Evolutionary conservation across 2,888 invertebrate genomes (phyloP).

Genomic region (Caenorhabditis macrosperma): DNA sequence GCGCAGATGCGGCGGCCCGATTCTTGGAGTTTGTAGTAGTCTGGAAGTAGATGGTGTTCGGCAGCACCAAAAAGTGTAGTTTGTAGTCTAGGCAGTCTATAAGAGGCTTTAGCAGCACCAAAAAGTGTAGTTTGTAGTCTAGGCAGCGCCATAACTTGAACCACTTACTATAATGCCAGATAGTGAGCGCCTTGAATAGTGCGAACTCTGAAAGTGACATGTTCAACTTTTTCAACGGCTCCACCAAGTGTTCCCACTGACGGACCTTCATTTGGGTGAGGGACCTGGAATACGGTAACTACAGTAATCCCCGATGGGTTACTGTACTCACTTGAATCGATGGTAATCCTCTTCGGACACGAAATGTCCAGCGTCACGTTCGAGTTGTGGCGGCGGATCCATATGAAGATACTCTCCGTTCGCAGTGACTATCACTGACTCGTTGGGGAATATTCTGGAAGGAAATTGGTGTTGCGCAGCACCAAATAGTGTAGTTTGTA

Average conservation of each 20-base stretch:
- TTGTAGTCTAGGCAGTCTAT: background rate
- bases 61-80: background rate
- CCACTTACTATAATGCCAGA: constrained; percentile 61
- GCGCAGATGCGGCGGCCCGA: constrained; percentile 27
- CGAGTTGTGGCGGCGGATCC: constrained; percentile 25
- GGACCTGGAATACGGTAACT: constrained; percentile 11
- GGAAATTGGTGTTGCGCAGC: too few species aligned
- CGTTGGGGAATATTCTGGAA: constrained; percentile 44
- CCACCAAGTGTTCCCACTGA: constrained; percentile 43
- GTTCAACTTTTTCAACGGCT: constrained; percentile 44
- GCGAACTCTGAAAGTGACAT: constrained; percentile 48
- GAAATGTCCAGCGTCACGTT: constrained; percentile 28
- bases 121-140: too few species aligned
- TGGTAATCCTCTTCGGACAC: constrained; percentile 42
- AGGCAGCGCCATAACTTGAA: background rate
- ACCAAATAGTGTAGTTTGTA: too few species aligned
- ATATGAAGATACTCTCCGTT: constrained; percentile 45
- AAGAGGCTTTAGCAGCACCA: too few species aligned
- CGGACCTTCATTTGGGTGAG: constrained; percentile 42
- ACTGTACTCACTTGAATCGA: constrained; percentile 27
- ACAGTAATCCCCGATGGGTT: background rate
- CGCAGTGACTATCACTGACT: constrained; percentile 38
- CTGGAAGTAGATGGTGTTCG: constrained; percentile 2
- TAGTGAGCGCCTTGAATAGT: constrained; percentile 53
- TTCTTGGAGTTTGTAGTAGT: constrained; percentile 54